phyloP scores from a whole-genome alignment of 2,797 vertebrate species.

The Micromesistius poutassou region DNA sequence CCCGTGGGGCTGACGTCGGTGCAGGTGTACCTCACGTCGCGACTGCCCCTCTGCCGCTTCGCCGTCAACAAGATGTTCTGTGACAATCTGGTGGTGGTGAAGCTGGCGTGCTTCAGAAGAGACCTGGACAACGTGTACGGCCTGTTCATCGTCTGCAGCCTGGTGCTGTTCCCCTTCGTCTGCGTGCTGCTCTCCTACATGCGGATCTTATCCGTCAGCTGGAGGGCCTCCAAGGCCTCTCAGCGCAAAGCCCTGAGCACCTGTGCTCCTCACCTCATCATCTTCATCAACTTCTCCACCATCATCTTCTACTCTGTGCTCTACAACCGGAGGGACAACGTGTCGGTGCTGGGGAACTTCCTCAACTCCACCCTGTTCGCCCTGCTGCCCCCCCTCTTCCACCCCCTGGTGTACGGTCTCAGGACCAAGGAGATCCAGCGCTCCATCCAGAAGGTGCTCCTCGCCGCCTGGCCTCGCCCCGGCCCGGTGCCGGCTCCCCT shows the following conservation, averaged over 20 bases:
- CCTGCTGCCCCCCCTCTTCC: slow-evolving; percentile 48
- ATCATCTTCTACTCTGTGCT: slow-evolving; percentile 50
- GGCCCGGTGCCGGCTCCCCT: neutral
- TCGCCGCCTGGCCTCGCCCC: neutral
- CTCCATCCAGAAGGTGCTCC: slow-evolving; percentile 36
- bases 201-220: slow-evolving; percentile 48
- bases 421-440: slow-evolving; percentile 43
- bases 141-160: slow-evolving; percentile 26
- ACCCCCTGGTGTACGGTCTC: slow-evolving; percentile 56
- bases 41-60: slow-evolving; percentile 44
- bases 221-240: slow-evolving; percentile 43
- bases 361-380: slow-evolving; percentile 49
- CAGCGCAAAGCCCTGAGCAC: slow-evolving; percentile 53
- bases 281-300: slow-evolving; percentile 56
- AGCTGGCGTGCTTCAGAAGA: slow-evolving; percentile 47
- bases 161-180: slow-evolving; percentile 44
- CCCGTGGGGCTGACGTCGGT: slow-evolving; percentile 28
- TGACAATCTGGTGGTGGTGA: slow-evolving; percentile 49
- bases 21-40: slow-evolving; percentile 50
- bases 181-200: slow-evolving; percentile 56
- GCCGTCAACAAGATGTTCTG: slow-evolving; percentile 55
- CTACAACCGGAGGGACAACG: slow-evolving; percentile 39
- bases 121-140: slow-evolving; percentile 37
- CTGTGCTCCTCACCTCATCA: slow-evolving; percentile 57
- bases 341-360: slow-evolving; percentile 40